A percentile compares a stretch with the other conserved stretches of the same genome.
phyloP scores from a whole-genome alignment of 2,888 invertebrate species.

The Gymnocheta viridis region DNA sequence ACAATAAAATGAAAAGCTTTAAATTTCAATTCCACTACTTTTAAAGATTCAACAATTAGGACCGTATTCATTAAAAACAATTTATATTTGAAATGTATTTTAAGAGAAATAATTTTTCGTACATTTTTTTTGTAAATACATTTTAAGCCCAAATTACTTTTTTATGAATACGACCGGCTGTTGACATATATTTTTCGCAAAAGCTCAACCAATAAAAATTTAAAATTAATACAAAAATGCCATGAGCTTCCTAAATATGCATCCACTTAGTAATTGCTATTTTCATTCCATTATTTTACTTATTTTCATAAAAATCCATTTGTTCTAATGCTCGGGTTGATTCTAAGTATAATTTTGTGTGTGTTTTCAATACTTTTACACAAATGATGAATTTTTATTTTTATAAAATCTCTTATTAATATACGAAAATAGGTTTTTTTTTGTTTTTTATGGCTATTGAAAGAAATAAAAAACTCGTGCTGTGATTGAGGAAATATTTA shows the following conservation, averaged over 20 bases:
- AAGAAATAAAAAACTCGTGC: slow-evolving; percentile 29
- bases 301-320: slow-evolving; percentile 44
- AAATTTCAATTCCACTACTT: too few species aligned
- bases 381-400: slow-evolving; percentile 46
- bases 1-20: too few species aligned
- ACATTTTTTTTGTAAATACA: too few species aligned
- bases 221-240: too few species aligned
- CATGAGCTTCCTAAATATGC: neutral
- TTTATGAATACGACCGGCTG: too few species aligned
- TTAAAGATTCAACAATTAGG: too few species aligned
- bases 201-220: too few species aligned
- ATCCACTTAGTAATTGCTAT: neutral
- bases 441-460: slow-evolving; percentile 16
- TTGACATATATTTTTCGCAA: too few species aligned
- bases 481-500: slow-evolving; percentile 68
- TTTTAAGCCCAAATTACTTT: too few species aligned
- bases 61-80: too few species aligned
- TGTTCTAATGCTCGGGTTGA: slow-evolving; percentile 47
- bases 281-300: slow-evolving; percentile 14
- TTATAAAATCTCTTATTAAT: slow-evolving; percentile 24
- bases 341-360: slow-evolving; percentile 58
- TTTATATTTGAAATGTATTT: too few species aligned
- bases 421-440: slow-evolving; percentile 15
- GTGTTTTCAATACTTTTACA: slow-evolving; percentile 36
- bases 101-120: too few species aligned